phyloP scores from a whole-genome alignment of 2,797 vertebrate species.

The Orestias chungarensis region DNA sequence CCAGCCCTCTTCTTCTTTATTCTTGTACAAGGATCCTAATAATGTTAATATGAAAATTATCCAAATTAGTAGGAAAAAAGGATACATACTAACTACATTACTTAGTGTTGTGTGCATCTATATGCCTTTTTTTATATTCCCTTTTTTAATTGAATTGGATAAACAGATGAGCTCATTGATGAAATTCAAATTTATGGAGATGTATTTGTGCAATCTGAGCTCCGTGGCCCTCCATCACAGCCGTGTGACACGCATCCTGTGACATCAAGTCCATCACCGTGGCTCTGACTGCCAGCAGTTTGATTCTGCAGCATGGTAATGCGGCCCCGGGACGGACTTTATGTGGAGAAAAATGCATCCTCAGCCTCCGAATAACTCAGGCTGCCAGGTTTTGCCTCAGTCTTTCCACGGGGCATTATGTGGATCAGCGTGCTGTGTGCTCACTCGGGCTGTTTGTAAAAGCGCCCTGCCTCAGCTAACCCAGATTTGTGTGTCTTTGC shows the following conservation, averaged over 20 bases:
- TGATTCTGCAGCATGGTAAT: slow-evolving; percentile 40
- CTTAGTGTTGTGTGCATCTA: neutral
- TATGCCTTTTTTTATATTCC: no score
- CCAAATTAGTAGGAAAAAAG: neutral
- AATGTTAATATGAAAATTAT: no score
- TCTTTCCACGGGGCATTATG: slow-evolving; percentile 65
- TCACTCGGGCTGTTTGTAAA: slow-evolving; percentile 62
- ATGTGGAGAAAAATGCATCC: slow-evolving; percentile 47
- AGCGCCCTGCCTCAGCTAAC: slow-evolving; percentile 64
- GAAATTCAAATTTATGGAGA: neutral
- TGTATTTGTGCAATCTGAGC: slow-evolving; percentile 20
- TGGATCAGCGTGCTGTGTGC: slow-evolving; percentile 58
- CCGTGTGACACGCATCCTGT: slow-evolving; percentile 34
- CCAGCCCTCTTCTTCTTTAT: no score
- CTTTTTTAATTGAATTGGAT: neutral
- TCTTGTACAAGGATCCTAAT: no score
- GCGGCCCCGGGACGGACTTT: slow-evolving; percentile 40
- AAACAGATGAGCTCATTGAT: neutral
- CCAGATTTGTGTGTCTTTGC: slow-evolving; percentile 64
- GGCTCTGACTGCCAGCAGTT: slow-evolving; percentile 27
- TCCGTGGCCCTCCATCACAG: slow-evolving; percentile 17
- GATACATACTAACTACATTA: neutral
- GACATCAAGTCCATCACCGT: slow-evolving; percentile 48
- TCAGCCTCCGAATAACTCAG: slow-evolving; percentile 38
- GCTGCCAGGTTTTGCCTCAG: slow-evolving; percentile 60